Percentiles rank a stretch among this genome's conserved stretches.
Conservation (phyloP, 1,140 invertebrate species). For the Tetramorium simillimum region DNA sequence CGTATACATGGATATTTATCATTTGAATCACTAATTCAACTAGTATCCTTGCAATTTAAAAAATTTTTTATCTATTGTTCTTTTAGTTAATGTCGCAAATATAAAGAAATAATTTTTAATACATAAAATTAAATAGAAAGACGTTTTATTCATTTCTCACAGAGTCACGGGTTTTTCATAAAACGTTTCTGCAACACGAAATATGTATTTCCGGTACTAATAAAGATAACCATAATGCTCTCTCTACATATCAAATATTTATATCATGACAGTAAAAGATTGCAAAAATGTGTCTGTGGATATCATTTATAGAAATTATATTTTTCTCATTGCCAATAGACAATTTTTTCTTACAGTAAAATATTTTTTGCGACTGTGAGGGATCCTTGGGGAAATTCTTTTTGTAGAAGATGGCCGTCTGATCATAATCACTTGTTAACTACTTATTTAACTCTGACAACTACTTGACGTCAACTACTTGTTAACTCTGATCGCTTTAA, state of each 20-base stretch:
- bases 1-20: neutral
- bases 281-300: neutral
- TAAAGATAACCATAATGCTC: neutral
- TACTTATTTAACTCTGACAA: neutral
- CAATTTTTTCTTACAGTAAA: neutral
- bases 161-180: neutral
- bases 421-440: slow-evolving; percentile 32
- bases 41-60: neutral
- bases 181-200: neutral
- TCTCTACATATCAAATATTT: neutral
- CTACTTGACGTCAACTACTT: slow-evolving; percentile 32
- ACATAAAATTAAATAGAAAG: neutral
- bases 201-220: neutral
- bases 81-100: neutral
- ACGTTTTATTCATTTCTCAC: neutral
- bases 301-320: neutral
- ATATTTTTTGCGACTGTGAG: neutral
- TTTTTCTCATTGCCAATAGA: neutral
- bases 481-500: slow-evolving; percentile 43
- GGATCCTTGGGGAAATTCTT: neutral
- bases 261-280: neutral
- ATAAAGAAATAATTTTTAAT: neutral
- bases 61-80: neutral
- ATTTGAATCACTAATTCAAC: neutral
- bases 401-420: neutral